Percentiles rank a stretch among this genome's conserved stretches.
These are phyloP conservation scores for Drosophila virilis DNA, from an alignment of 1,140 invertebrate genomes.

Conservation along the genomic window DNA sequence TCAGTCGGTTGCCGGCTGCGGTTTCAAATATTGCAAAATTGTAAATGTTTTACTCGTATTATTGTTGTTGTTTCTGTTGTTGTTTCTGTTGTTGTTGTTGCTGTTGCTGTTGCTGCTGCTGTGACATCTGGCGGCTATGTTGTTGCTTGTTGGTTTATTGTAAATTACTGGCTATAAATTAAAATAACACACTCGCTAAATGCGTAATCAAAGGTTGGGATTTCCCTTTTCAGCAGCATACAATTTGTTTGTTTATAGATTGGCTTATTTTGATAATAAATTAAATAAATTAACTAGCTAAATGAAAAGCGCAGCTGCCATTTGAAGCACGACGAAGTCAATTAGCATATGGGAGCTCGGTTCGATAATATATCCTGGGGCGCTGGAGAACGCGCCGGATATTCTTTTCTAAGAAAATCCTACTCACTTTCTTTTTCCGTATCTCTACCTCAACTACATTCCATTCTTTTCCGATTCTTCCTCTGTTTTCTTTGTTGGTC, in stretches of 20 bases:
- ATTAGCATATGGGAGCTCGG: neutral
- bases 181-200: constrained; percentile 76
- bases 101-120: neutral
- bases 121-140: constrained; percentile 56
- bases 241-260: constrained; percentile 31
- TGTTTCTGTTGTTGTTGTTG: neutral
- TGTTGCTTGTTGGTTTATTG: constrained; percentile 67
- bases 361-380: too few species aligned
- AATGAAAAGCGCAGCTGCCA: constrained; percentile 18
- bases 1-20: constrained; percentile 44
- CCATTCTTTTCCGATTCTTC: too few species aligned
- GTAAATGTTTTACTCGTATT: constrained; percentile 53
- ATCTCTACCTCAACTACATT: too few species aligned
- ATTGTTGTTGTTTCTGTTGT: neutral
- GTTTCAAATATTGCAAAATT: constrained; percentile 78
- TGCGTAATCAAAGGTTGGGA: constrained; percentile 62
- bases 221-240: neutral
- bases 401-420: too few species aligned
- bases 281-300: constrained; percentile 46
- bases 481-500: too few species aligned
- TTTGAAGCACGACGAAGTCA: constrained; percentile 5
- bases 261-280: constrained; percentile 48
- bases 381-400: too few species aligned
- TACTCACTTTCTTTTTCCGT: too few species aligned
- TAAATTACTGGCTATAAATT: constrained; percentile 74